Percentiles rank a stretch among this genome's conserved stretches.
These are phyloP conservation scores for Nesospiza acunhae DNA, from an alignment of 2,113 vertebrate genomes.

Conservation along the genomic window DNA sequence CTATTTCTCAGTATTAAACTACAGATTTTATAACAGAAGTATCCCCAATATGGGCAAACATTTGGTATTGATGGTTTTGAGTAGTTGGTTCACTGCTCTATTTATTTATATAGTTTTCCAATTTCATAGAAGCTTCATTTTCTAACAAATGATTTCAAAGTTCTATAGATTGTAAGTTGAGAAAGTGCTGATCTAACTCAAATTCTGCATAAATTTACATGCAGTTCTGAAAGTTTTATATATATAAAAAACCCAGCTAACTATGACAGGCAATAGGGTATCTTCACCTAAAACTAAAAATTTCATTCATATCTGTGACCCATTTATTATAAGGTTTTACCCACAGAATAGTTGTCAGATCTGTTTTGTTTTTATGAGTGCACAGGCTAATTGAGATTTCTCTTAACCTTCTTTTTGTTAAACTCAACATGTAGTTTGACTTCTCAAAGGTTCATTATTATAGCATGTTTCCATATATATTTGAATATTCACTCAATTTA, in stretches of 20 bases:
- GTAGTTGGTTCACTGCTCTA: background rate
- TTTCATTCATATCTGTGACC: background rate
- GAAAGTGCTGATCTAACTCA: background rate
- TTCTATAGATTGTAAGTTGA: background rate
- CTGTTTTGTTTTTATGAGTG: background rate
- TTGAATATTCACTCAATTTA: background rate
- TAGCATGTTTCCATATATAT: background rate
- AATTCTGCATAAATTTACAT: background rate
- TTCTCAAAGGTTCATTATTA: background rate
- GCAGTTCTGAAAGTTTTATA: background rate
- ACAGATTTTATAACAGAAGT: background rate
- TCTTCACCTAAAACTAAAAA: background rate
- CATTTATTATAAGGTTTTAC: background rate
- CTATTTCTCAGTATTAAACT: background rate
- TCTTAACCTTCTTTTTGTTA: background rate
- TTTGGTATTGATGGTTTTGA: background rate
- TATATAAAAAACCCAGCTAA: background rate
- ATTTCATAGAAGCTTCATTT: background rate
- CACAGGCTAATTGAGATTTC: background rate
- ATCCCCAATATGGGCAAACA: background rate
- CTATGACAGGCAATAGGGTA: background rate
- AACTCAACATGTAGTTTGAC: background rate
- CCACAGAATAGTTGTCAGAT: background rate
- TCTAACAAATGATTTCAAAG: background rate
- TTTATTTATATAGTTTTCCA: background rate